Evolutionary conservation across 2,888 invertebrate species (phyloP), one percentile per base, ranked within the genome.

Genomic region (Orthosia gothica): DNA sequence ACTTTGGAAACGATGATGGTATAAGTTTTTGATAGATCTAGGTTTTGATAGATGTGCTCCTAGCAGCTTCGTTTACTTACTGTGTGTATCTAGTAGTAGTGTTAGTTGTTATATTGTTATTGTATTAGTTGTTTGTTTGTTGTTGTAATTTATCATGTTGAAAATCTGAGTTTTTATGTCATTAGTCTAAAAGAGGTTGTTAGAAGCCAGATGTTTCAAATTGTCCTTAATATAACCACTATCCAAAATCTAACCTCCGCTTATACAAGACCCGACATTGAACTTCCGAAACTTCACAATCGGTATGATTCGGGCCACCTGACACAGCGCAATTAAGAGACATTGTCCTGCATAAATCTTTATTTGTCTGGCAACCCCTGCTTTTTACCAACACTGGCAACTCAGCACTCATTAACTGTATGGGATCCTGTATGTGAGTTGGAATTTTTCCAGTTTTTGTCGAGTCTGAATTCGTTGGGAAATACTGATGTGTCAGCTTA

Each of bases 341-440:
- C 91, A 93, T 93, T 93, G 93, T 93, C 87, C 89, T 83, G 85
- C 84, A 89, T 91, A 91, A 90, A 91, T 91, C 91, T 90, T 91
- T 92, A 90, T 92, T 91, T 91, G 89, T 89, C 85, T 82, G 89
- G 83, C 81, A 78, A 79, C 78, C 80, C 85, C 76, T 70, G 79
- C 79, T 85, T 86, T 86, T 87, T 88, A 88, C 86, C 76, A 84
- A 84, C 87, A 84, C 83, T 86, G 87, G 84, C 90, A 90, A 82
- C 81, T 81, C 84, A 84, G 83, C 85, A 79, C 81, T 81, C 84
- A 85, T 87, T 87, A 85, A 79, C 82, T 77, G 74, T 80, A 83
- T 81, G 79, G 85, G 61, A 61, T 23, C 32, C 57, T 77, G 74
- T 73, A 81, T 86, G 85, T 62, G 76, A 82, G 74, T 77, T 80